A percentile compares a stretch with the other conserved stretches of the same genome.
Evolutionary conservation across 2,888 invertebrate genomes (phyloP).

Genomic region (Athalia cordata): DNA sequence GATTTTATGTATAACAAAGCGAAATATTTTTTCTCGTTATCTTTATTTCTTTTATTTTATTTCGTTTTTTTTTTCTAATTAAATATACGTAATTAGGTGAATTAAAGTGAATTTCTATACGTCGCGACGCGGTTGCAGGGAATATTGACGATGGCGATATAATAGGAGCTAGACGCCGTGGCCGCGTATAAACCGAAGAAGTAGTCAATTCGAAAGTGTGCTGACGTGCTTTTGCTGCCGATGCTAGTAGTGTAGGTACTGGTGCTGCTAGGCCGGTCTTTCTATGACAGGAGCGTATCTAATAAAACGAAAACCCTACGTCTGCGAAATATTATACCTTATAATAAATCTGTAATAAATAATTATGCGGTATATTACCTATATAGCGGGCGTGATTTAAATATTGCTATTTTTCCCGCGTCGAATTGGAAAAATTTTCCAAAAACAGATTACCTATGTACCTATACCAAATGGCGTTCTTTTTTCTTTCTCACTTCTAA

Average conservation of each 20-base stretch:
- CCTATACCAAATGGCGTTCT: no score
- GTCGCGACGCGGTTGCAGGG: background rate
- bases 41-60: no score
- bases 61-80: constrained; percentile 3
- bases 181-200: constrained; percentile 49
- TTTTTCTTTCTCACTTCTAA: no score
- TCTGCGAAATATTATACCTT: background rate
- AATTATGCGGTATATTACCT: no score
- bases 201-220: constrained; percentile 64
- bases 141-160: background rate
- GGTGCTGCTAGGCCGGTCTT: constrained; percentile 52
- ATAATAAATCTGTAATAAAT: background rate
- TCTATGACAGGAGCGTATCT: constrained; percentile 60
- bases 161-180: constrained; percentile 37
- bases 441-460: no score
- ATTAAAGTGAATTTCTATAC: constrained; percentile 61
- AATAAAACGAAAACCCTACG: background rate
- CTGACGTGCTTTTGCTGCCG: constrained; percentile 19
- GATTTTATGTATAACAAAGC: no score
- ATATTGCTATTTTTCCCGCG: background rate
- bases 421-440: no score
- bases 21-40: no score
- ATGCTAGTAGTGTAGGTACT: background rate
- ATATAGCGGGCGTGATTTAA: background rate
- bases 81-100: constrained; percentile 31